Conservation (phyloP, 2,113 vertebrate genomes). For the Pongo pygmaeus region DNA sequence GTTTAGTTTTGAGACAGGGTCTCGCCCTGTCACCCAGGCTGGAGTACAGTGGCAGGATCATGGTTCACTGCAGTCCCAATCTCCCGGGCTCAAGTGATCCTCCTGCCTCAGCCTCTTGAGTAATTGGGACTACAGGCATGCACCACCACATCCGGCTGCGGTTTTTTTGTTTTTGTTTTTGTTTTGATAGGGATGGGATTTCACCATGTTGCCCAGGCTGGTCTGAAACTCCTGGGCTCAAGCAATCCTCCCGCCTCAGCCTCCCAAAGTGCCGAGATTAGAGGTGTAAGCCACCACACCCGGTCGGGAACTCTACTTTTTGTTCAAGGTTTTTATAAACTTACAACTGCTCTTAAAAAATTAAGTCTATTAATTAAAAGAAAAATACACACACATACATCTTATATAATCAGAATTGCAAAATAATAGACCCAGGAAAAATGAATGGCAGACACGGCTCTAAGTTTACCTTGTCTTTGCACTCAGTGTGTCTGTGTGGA, state of each 20-base stretch:
- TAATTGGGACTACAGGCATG: no score
- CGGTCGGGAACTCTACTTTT: not conserved
- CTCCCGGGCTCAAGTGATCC: no score
- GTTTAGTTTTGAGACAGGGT: not conserved
- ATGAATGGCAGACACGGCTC: accelerated
- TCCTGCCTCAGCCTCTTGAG: no score
- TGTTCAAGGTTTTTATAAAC: not conserved
- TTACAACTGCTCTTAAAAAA: not conserved
- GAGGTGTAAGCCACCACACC: no score
- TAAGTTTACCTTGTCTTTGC: not conserved
- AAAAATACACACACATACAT: not conserved
- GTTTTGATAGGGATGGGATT: not conserved
- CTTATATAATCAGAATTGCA: not conserved
- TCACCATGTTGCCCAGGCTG: not conserved
- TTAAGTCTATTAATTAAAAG: not conserved
- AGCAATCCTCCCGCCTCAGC: not conserved
- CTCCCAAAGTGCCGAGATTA: no score
- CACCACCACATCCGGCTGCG: no score
- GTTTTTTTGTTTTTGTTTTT: no score
- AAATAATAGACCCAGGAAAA: not conserved
- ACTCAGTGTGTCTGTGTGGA: not conserved
- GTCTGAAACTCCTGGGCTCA: not conserved
- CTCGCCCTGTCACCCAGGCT: not conserved
- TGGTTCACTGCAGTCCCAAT: no score
- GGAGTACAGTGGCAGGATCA: no score